A percentile compares a stretch with the other conserved stretches of the same genome.
phyloP scores from a whole-genome alignment of 35 echinoderm and acorn worm species.

The Apostichopus californicus region DNA sequence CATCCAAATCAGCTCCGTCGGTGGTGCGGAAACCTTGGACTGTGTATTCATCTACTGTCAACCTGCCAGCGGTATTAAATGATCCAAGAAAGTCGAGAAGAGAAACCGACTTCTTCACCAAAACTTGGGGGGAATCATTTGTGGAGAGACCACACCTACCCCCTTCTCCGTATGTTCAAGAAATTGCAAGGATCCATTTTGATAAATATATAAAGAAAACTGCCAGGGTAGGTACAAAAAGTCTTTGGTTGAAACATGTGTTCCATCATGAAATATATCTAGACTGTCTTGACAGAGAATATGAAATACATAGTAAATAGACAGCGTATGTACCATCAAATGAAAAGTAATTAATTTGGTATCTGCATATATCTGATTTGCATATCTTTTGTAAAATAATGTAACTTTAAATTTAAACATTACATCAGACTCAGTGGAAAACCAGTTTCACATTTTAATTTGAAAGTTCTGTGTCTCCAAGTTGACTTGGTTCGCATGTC shows the following conservation, averaged over 20 bases:
- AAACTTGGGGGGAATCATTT: slow-evolving; percentile 96
- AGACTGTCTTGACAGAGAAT: background rate
- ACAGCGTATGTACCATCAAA: too few relatives aligned
- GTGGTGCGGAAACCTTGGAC: slow-evolving; percentile 88
- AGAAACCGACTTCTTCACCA: slow-evolving; percentile 96
- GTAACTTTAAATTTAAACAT: too few relatives aligned
- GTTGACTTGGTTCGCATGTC: too few relatives aligned
- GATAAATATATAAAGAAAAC: slow-evolving; percentile 83
- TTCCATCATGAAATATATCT: background rate
- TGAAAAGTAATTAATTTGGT: too few relatives aligned
- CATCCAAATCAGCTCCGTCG: slow-evolving; percentile 45
- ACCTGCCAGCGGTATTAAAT: slow-evolving; percentile 95
- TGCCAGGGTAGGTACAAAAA: slow-evolving; percentile 73
- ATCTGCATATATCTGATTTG: too few relatives aligned
- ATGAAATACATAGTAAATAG: background rate
- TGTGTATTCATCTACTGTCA: slow-evolving; percentile 80
- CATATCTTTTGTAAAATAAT: too few relatives aligned
- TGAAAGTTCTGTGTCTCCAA: too few relatives aligned
- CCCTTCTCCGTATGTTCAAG: slow-evolving; percentile 83
- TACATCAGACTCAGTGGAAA: too few relatives aligned
- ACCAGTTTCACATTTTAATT: too few relatives aligned
- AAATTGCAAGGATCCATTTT: slow-evolving; percentile 89
- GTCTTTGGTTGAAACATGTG: background rate
- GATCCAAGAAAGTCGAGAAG: slow-evolving; percentile 89
- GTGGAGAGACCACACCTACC: slow-evolving; percentile 77